Conservation (phyloP, 2,113 vertebrate species). For the Oenanthe melanoleuca region DNA sequence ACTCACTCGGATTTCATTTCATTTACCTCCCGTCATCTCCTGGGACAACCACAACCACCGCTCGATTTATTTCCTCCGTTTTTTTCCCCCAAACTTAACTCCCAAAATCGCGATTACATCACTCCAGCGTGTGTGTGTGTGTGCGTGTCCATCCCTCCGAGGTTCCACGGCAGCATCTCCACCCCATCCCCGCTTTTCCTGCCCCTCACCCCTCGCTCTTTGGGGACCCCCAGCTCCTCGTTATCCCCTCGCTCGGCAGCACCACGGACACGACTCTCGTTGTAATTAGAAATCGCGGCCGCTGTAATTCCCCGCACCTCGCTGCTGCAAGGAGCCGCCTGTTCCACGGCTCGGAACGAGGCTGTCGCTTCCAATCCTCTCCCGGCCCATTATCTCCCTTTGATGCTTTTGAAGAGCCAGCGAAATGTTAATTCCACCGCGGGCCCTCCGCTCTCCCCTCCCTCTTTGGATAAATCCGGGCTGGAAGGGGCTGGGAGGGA, state of each 20-base stretch:
- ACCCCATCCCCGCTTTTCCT: rapidly evolving
- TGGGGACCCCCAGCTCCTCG: background rate
- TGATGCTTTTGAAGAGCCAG: slow-evolving; percentile 65
- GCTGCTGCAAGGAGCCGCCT: slow-evolving; percentile 9
- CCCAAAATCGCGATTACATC: rapidly evolving
- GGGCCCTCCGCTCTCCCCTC: slow-evolving; percentile 34
- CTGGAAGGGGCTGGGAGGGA: background rate
- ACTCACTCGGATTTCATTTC: background rate
- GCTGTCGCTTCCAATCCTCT: slow-evolving; percentile 61
- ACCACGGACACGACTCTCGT: background rate
- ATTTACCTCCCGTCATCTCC: background rate
- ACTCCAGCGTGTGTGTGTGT: background rate
- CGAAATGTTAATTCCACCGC: slow-evolving; percentile 51
- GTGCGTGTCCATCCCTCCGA: background rate
- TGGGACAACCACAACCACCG: background rate
- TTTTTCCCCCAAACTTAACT: background rate
- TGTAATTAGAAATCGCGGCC: slow-evolving; percentile 24
- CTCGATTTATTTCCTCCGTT: background rate
- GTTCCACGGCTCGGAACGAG: background rate
- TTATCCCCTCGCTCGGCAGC: background rate
- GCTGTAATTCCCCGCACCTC: slow-evolving; percentile 4
- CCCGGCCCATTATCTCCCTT: slow-evolving; percentile 47
- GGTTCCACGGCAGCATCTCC: background rate
- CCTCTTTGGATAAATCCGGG: background rate
- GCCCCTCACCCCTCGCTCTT: background rate